Evolutionary conservation across 2,797 vertebrate species (phyloP).

Genomic region (Macroramphosus scolopax): DNA sequence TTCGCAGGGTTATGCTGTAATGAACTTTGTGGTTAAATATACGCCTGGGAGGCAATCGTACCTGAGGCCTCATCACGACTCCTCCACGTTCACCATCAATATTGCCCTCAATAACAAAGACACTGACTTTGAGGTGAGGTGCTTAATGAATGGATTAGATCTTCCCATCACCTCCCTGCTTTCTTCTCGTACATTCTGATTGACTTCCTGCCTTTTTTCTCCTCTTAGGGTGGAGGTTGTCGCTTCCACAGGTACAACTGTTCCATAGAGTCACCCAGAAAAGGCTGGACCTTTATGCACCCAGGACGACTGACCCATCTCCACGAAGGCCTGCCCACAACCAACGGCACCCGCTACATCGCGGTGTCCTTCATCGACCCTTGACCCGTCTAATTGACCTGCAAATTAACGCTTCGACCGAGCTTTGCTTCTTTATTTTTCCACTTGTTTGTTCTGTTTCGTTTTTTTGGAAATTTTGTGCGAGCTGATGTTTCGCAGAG

Average conservation of each 20-base stretch:
- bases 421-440: constrained; percentile 28
- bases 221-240: constrained; percentile 89
- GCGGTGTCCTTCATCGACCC: constrained; percentile 97
- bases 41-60: constrained; percentile 88
- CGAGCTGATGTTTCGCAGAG: constrained; percentile 32
- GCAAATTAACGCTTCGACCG: constrained; percentile 20
- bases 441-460: constrained; percentile 2
- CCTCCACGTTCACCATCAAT: constrained; percentile 98
- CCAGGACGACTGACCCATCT: constrained; percentile 95
- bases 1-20: constrained; percentile 84
- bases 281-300: constrained; percentile 99
- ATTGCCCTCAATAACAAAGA: constrained; percentile 95
- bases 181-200: no score
- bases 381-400: constrained; percentile 60
- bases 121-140: constrained; percentile 87
- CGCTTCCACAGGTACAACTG: constrained; percentile 97
- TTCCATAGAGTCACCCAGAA: constrained; percentile 90
- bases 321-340: constrained; percentile 95
- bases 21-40: constrained; percentile 99
- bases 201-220: no score
- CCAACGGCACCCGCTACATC: constrained; percentile 94
- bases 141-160: no score
- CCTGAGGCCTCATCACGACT: constrained; percentile 92
- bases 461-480: constrained; percentile 12
- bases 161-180: no score